phyloP scores from a whole-genome alignment of 2,113 vertebrate genomes.

The Mustela lutreola region DNA sequence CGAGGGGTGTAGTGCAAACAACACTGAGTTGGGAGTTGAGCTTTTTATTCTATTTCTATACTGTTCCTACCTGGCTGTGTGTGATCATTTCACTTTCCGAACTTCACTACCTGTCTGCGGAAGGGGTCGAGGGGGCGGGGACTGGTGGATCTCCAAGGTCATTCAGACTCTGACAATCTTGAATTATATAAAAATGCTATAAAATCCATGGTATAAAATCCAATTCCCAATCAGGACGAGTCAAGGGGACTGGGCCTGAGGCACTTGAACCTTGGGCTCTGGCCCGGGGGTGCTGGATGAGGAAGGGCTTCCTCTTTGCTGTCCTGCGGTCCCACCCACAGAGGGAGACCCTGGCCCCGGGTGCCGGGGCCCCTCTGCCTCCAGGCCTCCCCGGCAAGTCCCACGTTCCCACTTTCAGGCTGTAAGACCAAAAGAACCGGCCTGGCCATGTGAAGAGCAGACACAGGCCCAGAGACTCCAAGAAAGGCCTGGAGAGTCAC shows the following conservation, averaged over 20 bases:
- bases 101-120: not conserved
- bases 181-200: slow-evolving; percentile 81
- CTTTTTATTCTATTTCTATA: not conserved
- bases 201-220: slow-evolving; percentile 80
- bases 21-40: not conserved
- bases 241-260: slow-evolving; percentile 67
- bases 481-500: not conserved
- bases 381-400: not conserved
- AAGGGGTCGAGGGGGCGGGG: not conserved
- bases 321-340: not conserved
- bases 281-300: not conserved
- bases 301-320: not conserved
- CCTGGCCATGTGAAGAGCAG: slow-evolving; percentile 3
- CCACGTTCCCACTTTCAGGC: not conserved
- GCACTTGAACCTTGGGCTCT: slow-evolving; percentile 76
- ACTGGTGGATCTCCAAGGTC: slow-evolving; percentile 45
- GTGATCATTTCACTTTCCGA: not conserved
- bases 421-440: not conserved
- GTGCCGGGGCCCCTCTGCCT: not conserved
- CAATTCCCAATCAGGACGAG: slow-evolving; percentile 63
- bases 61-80: slow-evolving; percentile 20
- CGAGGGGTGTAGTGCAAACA: slow-evolving; percentile 19
- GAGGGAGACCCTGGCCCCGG: slow-evolving; percentile 40
- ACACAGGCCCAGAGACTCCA: not conserved
- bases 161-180: slow-evolving; percentile 36